Conservation (phyloP, 2,888 invertebrate genomes). For the Cremastinae sp. region DNA sequence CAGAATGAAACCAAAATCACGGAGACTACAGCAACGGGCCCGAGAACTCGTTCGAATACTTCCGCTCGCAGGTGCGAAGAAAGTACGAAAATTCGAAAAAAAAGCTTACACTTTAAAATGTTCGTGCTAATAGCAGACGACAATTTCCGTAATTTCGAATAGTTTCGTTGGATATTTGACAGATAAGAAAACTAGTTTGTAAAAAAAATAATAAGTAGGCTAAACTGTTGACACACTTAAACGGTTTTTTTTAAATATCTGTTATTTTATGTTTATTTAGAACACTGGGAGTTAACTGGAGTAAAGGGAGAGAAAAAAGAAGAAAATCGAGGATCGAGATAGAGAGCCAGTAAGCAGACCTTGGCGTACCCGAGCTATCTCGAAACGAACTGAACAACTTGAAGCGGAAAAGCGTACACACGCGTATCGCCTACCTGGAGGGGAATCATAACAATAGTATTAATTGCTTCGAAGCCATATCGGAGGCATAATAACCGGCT, state of each 20-base stretch:
- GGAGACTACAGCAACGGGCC: no score
- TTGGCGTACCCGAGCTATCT: slow-evolving; percentile 57
- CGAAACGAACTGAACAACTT: slow-evolving; percentile 57
- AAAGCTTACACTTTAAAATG: background rate
- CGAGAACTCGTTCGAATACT: no score
- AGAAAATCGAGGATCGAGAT: background rate
- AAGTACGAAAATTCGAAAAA: background rate
- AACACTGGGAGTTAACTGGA: background rate
- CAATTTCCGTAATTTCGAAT: background rate
- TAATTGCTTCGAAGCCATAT: slow-evolving; percentile 77
- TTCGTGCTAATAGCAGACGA: slow-evolving; percentile 7
- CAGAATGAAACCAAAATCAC: slow-evolving; percentile 41
- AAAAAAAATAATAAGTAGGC: background rate
- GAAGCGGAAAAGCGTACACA: slow-evolving; percentile 66
- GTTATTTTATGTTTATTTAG: background rate
- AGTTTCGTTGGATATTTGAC: background rate
- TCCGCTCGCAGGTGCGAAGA: background rate
- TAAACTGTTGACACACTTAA: background rate
- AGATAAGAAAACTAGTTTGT: background rate
- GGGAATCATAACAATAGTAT: slow-evolving; percentile 79
- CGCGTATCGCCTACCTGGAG: slow-evolving; percentile 69
- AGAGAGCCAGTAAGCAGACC: slow-evolving; percentile 24
- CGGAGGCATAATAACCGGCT: slow-evolving; percentile 77
- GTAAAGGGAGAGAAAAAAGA: slow-evolving; percentile 10
- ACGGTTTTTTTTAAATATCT: background rate